Conservation (phyloP, 1,140 invertebrate genomes). For the Calephelis nemesis region DNA sequence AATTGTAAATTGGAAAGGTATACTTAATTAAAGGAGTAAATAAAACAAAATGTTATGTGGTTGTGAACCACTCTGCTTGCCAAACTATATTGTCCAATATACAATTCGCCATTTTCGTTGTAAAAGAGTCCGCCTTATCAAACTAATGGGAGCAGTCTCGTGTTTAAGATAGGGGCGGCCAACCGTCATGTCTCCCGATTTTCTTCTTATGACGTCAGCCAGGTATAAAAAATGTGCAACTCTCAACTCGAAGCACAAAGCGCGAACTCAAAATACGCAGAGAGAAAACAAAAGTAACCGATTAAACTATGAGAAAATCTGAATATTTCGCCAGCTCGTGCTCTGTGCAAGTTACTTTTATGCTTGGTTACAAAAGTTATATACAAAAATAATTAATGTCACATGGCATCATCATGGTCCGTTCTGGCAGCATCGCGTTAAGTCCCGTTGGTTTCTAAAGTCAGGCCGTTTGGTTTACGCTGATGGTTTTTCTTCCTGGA, state of each 20-base stretch:
- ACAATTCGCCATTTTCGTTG: conserved; percentile 61
- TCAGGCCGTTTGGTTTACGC: conserved; percentile 65
- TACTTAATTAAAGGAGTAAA: conserved; percentile 20
- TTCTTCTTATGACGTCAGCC: conserved; percentile 60
- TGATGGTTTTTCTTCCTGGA: conserved; percentile 79
- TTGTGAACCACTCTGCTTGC: conserved; percentile 64
- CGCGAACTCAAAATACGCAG: conserved; percentile 65
- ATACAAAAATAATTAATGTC: conserved; percentile 74
- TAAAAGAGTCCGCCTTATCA: conserved; percentile 48
- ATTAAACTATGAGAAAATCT: conserved; percentile 34
- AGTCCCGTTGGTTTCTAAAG: background rate
- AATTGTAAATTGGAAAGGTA: no score
- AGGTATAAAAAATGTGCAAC: conserved; percentile 73
- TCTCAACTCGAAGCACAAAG: conserved; percentile 65
- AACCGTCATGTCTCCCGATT: conserved; percentile 54
- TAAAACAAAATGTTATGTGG: conserved; percentile 50
- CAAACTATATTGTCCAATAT: conserved; percentile 65
- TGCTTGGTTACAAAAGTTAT: conserved; percentile 28
- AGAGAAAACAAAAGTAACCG: conserved; percentile 19
- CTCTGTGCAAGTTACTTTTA: conserved; percentile 61
- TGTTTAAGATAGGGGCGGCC: conserved; percentile 50
- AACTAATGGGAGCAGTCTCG: conserved; percentile 70
- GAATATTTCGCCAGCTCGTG: conserved; percentile 62
- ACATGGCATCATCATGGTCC: conserved; percentile 59
- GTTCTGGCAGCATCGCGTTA: conserved; percentile 25